Conservation (phyloP, 2,888 invertebrate species). For the Melieria omissa region DNA sequence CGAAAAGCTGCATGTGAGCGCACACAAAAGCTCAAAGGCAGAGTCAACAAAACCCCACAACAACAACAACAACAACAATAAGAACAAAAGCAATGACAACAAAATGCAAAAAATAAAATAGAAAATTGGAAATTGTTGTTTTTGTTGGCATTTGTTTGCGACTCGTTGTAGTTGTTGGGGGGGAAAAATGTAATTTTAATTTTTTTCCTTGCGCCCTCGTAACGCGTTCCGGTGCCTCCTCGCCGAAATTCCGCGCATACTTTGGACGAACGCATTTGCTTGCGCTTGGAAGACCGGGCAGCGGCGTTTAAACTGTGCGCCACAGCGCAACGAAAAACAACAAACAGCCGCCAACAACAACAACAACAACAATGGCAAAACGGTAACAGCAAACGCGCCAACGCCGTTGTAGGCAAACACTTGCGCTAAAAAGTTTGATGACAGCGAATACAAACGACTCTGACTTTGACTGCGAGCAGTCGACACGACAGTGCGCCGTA, state of each 20-base stretch:
- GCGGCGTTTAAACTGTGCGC: neutral
- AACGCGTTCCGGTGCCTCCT: slow-evolving; percentile 31
- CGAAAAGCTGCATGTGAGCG: neutral
- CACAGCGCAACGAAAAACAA: too few species aligned
- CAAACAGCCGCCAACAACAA: slow-evolving; percentile 11
- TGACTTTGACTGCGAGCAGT: too few species aligned
- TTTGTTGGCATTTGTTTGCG: slow-evolving; percentile 40
- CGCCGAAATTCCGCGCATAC: slow-evolving; percentile 52
- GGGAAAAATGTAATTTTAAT: slow-evolving; percentile 57
- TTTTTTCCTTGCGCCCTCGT: slow-evolving; percentile 40
- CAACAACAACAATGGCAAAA: slow-evolving; percentile 24
- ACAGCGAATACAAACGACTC: slow-evolving; percentile 47
- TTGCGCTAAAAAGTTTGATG: slow-evolving; percentile 64
- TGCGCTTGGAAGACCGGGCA: slow-evolving; percentile 30
- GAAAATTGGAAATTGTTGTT: slow-evolving; percentile 58
- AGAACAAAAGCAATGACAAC: too few species aligned
- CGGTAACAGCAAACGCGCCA: neutral
- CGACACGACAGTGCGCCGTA: too few species aligned
- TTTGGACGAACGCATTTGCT: slow-evolving; percentile 38
- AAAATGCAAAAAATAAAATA: slow-evolving; percentile 52
- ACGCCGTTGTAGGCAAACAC: slow-evolving; percentile 44
- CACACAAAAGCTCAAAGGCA: neutral
- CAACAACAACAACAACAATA: too few species aligned
- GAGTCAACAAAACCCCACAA: slow-evolving; percentile 21
- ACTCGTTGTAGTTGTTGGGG: neutral